phyloP scores from a whole-genome alignment of 2,113 vertebrate genomes.

The Marcusenius ussheri region DNA sequence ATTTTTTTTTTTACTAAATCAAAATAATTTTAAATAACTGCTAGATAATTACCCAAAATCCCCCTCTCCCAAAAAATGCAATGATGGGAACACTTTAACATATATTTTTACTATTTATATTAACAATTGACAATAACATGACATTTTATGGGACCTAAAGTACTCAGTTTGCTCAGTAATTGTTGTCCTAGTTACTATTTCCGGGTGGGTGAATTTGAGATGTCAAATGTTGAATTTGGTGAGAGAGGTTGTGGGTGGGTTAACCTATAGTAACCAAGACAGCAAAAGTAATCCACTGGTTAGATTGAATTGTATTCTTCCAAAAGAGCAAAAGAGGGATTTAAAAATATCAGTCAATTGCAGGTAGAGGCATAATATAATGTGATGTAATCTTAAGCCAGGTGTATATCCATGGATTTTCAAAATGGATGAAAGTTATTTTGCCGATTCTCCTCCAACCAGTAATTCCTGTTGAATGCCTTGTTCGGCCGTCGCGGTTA shows the following conservation, averaged over 20 bases:
- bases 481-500: neutral
- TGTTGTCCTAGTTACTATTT: neutral
- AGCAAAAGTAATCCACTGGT: neutral
- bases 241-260: neutral
- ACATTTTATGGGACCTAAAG: neutral
- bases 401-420: neutral
- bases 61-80: neutral
- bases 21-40: neutral
- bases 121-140: neutral
- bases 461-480: neutral
- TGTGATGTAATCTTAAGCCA: neutral
- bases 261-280: neutral
- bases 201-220: neutral
- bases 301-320: neutral
- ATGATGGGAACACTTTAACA: neutral
- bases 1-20: neutral
- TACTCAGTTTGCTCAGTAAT: neutral
- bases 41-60: neutral
- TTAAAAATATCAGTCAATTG: conserved; percentile 13
- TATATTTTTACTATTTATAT: neutral
- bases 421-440: neutral
- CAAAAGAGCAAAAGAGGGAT: neutral
- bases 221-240: neutral
- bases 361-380: neutral
- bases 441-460: neutral